phyloP scores from a whole-genome alignment of 37 sponge, comb jelly and placozoan species.

The Hexactinellida sp. region DNA sequence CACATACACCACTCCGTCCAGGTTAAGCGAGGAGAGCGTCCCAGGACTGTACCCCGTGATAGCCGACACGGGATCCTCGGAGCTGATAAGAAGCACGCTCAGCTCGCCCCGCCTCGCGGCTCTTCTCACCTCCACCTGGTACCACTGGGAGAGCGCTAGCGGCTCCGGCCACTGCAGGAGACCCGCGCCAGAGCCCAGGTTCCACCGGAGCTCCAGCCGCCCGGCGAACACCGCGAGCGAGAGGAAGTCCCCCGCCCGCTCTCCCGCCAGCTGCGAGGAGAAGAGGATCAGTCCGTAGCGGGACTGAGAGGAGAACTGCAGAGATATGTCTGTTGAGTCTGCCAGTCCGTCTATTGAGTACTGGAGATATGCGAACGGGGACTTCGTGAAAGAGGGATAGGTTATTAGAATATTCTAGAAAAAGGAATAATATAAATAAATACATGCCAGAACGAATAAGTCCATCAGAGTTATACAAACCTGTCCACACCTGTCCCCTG shows the following conservation, averaged over 20 bases:
- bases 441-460: too few species aligned
- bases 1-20: neutral
- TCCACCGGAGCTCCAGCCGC: neutral
- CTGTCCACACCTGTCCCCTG: conserved; percentile 7
- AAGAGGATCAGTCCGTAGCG: neutral
- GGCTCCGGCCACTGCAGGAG: neutral
- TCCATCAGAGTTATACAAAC: neutral
- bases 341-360: neutral
- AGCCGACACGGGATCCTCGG: neutral
- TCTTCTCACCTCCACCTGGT: conserved; percentile 1
- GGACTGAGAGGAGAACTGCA: neutral
- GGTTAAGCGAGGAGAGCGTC: neutral
- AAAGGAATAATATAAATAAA: neutral
- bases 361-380: neutral
- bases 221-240: neutral
- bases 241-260: neutral
- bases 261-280: neutral
- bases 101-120: neutral
- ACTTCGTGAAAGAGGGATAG: neutral
- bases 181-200: neutral
- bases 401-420: neutral
- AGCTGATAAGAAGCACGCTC: neutral
- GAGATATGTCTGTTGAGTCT: neutral
- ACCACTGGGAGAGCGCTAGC: neutral
- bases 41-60: neutral